Evolutionary conservation across 2,113 vertebrate genomes (phyloP).

Genomic region (rat (Rattus norvegicus)): DNA sequence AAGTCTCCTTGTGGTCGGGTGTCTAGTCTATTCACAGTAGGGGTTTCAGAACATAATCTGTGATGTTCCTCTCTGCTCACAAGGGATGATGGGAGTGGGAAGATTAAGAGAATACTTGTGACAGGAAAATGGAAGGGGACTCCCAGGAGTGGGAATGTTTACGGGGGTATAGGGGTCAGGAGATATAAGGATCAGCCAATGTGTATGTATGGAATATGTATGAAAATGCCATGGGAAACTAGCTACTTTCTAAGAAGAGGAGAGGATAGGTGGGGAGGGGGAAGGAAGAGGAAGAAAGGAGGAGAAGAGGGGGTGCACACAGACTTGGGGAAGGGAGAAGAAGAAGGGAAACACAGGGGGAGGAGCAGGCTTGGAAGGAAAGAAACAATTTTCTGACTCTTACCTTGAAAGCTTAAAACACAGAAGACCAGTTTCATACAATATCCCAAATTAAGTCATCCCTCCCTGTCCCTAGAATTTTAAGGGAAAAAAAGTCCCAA

Average conservation of each 20-base stretch:
- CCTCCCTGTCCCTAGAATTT: background rate
- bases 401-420: conserved; percentile 31
- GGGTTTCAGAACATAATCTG: background rate
- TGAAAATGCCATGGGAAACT: background rate
- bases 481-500: conserved; percentile 16
- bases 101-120: background rate
- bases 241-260: background rate
- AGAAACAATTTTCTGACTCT: background rate
- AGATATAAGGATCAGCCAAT: background rate
- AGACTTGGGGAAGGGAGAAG: background rate
- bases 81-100: background rate
- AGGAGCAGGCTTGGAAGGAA: background rate
- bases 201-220: background rate
- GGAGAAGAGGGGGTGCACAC: too few species aligned
- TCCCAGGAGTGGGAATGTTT: background rate
- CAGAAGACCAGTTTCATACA: conserved; percentile 16
- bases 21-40: background rate
- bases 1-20: background rate
- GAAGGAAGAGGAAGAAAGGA: background rate
- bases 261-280: background rate
- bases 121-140: background rate
- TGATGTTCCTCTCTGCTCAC: background rate
- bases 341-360: too few species aligned
- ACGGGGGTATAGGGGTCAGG: too few species aligned
- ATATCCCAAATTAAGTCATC: background rate